These are phyloP conservation scores for Fukomys damarensis DNA, from an alignment of 2,113 vertebrate species.

Conservation along the genomic window DNA sequence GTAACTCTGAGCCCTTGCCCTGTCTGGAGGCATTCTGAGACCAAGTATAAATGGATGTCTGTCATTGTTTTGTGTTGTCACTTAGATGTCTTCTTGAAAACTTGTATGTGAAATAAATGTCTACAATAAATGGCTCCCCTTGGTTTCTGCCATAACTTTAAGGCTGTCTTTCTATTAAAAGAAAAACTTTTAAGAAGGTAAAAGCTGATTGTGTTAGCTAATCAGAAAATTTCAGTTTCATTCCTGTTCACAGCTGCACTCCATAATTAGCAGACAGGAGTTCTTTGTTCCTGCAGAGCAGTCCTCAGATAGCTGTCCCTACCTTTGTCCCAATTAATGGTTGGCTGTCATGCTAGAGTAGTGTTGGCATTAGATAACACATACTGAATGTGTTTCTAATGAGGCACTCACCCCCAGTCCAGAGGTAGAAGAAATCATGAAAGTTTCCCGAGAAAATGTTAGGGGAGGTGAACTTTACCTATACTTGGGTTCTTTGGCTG, in stretches of 20 bases:
- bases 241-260: not conserved
- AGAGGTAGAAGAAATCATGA: not conserved
- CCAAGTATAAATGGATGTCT: not conserved
- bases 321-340: not conserved
- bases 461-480: not conserved
- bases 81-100: slow-evolving; percentile 68
- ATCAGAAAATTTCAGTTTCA: not conserved
- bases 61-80: slow-evolving; percentile 34
- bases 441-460: not conserved
- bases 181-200: not conserved
- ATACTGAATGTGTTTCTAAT: not conserved
- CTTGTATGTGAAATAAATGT: slow-evolving; percentile 69
- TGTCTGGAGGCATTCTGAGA: slow-evolving; percentile 37
- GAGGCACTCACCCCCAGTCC: not conserved
- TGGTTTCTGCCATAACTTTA: slow-evolving; percentile 51
- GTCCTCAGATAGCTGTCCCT: not conserved
- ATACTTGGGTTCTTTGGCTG: not conserved
- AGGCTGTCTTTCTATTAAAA: not conserved
- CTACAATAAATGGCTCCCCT: slow-evolving; percentile 52
- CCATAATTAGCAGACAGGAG: not conserved
- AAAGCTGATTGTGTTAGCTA: not conserved
- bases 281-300: not conserved
- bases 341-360: not conserved
- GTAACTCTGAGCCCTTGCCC: not conserved
- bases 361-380: not conserved